phyloP scores from a whole-genome alignment of 2,888 invertebrate genomes.

The Cheilosia soror region DNA sequence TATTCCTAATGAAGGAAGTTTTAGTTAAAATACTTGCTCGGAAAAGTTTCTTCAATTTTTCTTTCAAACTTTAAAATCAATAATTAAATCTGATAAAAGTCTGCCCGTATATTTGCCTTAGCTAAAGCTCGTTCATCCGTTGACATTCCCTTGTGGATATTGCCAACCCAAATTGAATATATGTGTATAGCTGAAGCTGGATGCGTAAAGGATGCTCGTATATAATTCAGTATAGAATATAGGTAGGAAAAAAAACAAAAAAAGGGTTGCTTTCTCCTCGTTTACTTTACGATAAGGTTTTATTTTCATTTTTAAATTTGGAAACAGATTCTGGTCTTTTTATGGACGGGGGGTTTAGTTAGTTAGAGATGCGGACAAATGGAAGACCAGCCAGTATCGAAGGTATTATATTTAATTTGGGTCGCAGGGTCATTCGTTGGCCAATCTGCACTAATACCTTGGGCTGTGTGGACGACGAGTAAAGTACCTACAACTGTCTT shows the following conservation, averaged over 20 bases:
- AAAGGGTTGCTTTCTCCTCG: slow-evolving; percentile 36
- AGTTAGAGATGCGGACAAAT: slow-evolving; percentile 31
- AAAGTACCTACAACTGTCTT: neutral
- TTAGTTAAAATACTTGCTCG: slow-evolving; percentile 53
- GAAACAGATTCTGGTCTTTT: slow-evolving; percentile 41
- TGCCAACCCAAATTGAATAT: slow-evolving; percentile 42
- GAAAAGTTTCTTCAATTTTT: slow-evolving; percentile 58
- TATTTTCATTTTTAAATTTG: slow-evolving; percentile 49
- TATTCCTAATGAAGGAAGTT: slow-evolving; percentile 60
- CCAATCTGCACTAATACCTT: slow-evolving; percentile 1
- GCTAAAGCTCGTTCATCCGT: slow-evolving; percentile 53
- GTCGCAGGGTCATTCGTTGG: slow-evolving; percentile 38
- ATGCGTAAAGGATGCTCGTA: slow-evolving; percentile 11
- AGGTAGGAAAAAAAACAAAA: slow-evolving; percentile 9
- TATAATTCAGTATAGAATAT: neutral
- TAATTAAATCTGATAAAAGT: slow-evolving; percentile 65
- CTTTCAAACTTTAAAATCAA: slow-evolving; percentile 60
- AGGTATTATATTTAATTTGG: slow-evolving; percentile 47
- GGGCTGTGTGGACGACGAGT: neutral
- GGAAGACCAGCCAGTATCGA: slow-evolving; percentile 14
- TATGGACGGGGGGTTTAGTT: slow-evolving; percentile 37
- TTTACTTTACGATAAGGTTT: slow-evolving; percentile 29
- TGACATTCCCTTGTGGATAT: slow-evolving; percentile 53
- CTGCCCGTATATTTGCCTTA: slow-evolving; percentile 38
- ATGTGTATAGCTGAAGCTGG: slow-evolving; percentile 18